Evolutionary conservation across 1,140 invertebrate genomes (phyloP), one percentile per base, ranked within the genome.

Genomic region (Drosophila pseudoobscura): DNA sequence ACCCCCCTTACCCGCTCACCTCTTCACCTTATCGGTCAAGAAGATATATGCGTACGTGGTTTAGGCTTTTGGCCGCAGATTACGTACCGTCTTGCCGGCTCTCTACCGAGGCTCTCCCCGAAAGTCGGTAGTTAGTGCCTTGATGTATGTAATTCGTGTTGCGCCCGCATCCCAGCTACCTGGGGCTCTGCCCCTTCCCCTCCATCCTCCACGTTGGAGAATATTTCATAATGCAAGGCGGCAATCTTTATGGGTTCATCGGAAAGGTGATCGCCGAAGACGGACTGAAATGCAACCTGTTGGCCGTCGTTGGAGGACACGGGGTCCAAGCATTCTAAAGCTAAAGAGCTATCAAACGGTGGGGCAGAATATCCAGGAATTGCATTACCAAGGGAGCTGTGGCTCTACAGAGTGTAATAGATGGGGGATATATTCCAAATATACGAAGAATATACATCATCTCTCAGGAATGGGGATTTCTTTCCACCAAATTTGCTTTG

Each of bases 141-240:
- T 87, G 82, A 87, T 87, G 83, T 87, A 87, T 87, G 82, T 87
- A 87, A 87, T 87, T 87, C 82, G 82, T 87, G 82, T 87, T 88
- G 74, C 82, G 82, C 82, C 82, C 82, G 82, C 82, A 87, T 87
- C 49, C 49, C 51, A 82, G 82, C 82, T 87, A 88, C 82, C 83
- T 78, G 72, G 51, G 75, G 72, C 75, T 13, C 47, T 49, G 75
- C 61, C 62, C 46, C 69, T 47, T 58, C 57, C 55, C 47, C 43
- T 44, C 47, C 35, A 44, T 29, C 46, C 35, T 26, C 9, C 13
- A 20, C 20, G 54, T 29, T 54, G 76, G 61, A 75, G 63, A 73
- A 62, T 87, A 87, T 87, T 87, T 87, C 82, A 87, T 87, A 87
- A 68, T 88, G 83, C 82, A 64, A 85, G 75, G 77, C 54, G 61